Evolutionary conservation across 2,888 invertebrate species (phyloP), one percentile per base, ranked within the genome.

Genomic region (Tiliacea aurago): DNA sequence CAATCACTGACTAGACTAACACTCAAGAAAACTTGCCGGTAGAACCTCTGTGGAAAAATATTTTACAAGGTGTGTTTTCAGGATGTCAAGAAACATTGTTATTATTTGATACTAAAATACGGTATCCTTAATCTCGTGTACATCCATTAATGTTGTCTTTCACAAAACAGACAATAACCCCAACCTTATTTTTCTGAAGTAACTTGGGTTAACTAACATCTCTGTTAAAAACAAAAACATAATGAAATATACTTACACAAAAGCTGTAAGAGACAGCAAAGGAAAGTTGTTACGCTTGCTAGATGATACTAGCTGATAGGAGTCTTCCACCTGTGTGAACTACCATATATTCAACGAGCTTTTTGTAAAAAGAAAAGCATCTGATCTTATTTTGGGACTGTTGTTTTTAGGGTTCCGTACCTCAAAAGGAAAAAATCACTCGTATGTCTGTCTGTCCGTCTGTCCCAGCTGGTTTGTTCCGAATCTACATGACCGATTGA

Each of bases 201-300:
- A 49, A 67, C 53, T 73, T 13, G 23, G 28, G n/a, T 55, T 41
- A 53, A 65, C 68, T 41, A 33, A n/a, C 33, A 47, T 37, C 51
- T 53, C 55, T 58, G 55, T 56, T 51, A 47, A 70, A 70, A 82
- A 79, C 51, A 37, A 63, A 72, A 67, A 63, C 41, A 18, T 23
- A 23, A 9, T 55, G 63, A 45, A 55, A 51, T 28, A 28, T 71
- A 56, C 41, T 59, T 20, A 37, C 33, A 37, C 11, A 58, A 33
- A 47, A 43, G 43, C 55, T 33, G 23, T 49, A 41, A 45, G n/a
- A 43, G 43, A 69, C 33, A 15, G 33, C 15, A 70, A n/a, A 58
- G 20, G 3, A 56, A 23, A 43, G 43, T 33, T 23, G 33, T 49
- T 18, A 33, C 23, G 15, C 33, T 70, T 53, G 28, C 41, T 55